Conservation (phyloP, 2,888 invertebrate genomes). For the Villa cingulata region DNA sequence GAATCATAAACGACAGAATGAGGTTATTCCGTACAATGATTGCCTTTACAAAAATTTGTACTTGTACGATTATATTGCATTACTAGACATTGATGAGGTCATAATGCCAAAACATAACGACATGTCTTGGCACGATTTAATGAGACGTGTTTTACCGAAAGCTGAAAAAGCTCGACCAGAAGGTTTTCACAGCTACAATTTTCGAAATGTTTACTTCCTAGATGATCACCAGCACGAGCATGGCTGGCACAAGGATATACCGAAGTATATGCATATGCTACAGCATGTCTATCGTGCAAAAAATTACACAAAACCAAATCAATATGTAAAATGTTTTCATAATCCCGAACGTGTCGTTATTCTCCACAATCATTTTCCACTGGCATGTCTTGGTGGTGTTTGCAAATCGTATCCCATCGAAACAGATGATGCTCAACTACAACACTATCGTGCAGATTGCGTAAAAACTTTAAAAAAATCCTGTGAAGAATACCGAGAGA, state of each 20-base stretch:
- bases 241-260: slow-evolving; percentile 65
- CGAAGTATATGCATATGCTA: slow-evolving; percentile 84
- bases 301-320: slow-evolving; percentile 85
- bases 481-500: slow-evolving; percentile 69
- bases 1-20: slow-evolving; percentile 87
- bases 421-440: slow-evolving; percentile 70
- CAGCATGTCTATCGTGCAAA: slow-evolving; percentile 81
- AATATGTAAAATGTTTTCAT: slow-evolving; percentile 89
- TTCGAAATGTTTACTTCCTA: slow-evolving; percentile 83
- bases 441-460: slow-evolving; percentile 90
- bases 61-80: slow-evolving; percentile 76
- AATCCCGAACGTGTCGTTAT: slow-evolving; percentile 79
- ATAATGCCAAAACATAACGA: slow-evolving; percentile 72
- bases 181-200: slow-evolving; percentile 57
- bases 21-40: slow-evolving; percentile 92
- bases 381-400: slow-evolving; percentile 71
- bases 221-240: slow-evolving; percentile 72
- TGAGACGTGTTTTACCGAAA: slow-evolving; percentile 56
- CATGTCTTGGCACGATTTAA: slow-evolving; percentile 59
- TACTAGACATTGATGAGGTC: slow-evolving; percentile 88
- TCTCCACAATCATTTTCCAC: slow-evolving; percentile 84
- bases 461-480: slow-evolving; percentile 72
- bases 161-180: slow-evolving; percentile 51
- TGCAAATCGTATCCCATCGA: slow-evolving; percentile 78
- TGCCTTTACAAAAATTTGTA: slow-evolving; percentile 88